A percentile compares a stretch with the other conserved stretches of the same genome.
These are phyloP conservation scores for Linnaemya vulpina DNA, from an alignment of 2,888 invertebrate species.

Conservation along the genomic window DNA sequence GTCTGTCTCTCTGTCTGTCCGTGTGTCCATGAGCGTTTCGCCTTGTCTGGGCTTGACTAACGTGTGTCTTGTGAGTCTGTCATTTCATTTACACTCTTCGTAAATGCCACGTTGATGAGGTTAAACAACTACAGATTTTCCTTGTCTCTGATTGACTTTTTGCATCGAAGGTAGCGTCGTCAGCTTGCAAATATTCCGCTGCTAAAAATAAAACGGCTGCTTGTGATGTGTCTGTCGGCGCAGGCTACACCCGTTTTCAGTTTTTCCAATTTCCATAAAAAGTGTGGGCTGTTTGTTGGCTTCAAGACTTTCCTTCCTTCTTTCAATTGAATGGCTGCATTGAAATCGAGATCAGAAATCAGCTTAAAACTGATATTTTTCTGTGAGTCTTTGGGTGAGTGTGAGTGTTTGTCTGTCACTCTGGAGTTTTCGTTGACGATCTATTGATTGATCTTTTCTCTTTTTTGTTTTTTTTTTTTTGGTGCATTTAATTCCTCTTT, in stretches of 20 bases:
- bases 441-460: constrained; percentile 70
- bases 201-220: constrained; percentile 32
- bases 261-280: constrained; percentile 67
- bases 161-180: not conserved
- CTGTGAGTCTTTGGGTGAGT: not conserved
- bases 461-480: not conserved
- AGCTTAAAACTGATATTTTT: constrained; percentile 57
- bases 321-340: constrained; percentile 33
- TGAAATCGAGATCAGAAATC: constrained; percentile 58
- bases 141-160: constrained; percentile 62
- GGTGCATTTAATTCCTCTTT: constrained; percentile 49
- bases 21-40: not conserved
- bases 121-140: constrained; percentile 52
- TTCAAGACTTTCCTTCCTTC: constrained; percentile 28
- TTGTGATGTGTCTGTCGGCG: constrained; percentile 2
- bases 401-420: constrained; percentile 19
- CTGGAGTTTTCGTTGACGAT: constrained; percentile 58
- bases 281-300: constrained; percentile 56
- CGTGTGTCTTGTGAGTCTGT: constrained; percentile 49
- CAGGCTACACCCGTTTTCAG: constrained; percentile 60
- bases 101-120: constrained; percentile 62
- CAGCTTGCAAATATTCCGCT: constrained; percentile 37
- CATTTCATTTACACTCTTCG: constrained; percentile 69
- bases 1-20: not conserved
- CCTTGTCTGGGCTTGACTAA: constrained; percentile 13